Conservation (phyloP, 2,797 vertebrate species). For the Arrhamphus sclerolepis region DNA sequence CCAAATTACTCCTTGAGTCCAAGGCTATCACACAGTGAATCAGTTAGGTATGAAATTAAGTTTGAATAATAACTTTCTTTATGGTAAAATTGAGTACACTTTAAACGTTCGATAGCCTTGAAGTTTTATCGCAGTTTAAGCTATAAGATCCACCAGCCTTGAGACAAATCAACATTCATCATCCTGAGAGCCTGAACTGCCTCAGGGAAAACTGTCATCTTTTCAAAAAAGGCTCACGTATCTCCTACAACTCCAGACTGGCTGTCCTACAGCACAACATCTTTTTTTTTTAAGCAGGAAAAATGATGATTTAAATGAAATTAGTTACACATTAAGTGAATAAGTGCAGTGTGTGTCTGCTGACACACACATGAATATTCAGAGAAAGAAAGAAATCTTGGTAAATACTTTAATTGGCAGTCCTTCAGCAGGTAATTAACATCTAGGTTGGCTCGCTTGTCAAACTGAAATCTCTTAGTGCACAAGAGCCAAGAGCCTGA, state of each 20-base stretch:
- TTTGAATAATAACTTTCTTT: conserved; percentile 60
- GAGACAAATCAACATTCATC: conserved; percentile 53
- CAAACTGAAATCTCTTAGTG: conserved; percentile 39
- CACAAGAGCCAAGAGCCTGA: not conserved
- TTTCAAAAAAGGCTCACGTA: conserved; percentile 41
- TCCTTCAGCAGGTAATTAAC: conserved; percentile 25
- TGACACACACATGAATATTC: not conserved
- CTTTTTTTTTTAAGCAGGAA: conserved; percentile 9
- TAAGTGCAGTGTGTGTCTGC: not conserved
- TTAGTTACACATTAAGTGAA: not conserved
- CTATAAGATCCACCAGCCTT: conserved; percentile 48
- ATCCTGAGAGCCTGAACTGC: conserved; percentile 27
- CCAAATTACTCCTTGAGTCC: not conserved
- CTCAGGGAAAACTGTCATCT: conserved; percentile 29
- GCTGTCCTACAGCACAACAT: conserved; percentile 12
- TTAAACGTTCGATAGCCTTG: conserved; percentile 43
- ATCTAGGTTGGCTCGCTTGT: conserved; percentile 39
- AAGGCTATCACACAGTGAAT: conserved; percentile 21
- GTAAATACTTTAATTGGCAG: conserved; percentile 23
- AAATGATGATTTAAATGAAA: conserved; percentile 8
- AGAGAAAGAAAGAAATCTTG: not conserved
- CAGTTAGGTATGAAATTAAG: conserved; percentile 64
- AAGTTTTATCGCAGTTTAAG: conserved; percentile 58
- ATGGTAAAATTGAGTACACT: conserved; percentile 48
- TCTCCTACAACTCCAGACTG: conserved; percentile 11